phyloP scores from a whole-genome alignment of 1,140 invertebrate genomes.

The Drosophila albomicans region DNA sequence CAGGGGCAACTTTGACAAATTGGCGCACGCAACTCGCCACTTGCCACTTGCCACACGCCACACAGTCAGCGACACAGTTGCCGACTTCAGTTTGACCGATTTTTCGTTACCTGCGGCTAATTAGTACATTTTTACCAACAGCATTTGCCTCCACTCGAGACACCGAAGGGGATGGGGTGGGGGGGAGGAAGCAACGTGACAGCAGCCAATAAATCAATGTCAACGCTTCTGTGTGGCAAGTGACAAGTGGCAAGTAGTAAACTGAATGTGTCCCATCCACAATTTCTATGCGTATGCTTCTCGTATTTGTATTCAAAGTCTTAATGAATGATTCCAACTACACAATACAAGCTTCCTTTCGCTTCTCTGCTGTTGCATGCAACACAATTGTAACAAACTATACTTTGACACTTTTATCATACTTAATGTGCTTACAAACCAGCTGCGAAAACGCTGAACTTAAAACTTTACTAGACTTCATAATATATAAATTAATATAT shows the following conservation, averaged over 20 bases:
- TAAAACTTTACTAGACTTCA: no score
- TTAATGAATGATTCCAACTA: constrained; percentile 2
- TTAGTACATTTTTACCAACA: constrained; percentile 64
- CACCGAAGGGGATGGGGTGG: no score
- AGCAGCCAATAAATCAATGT: constrained; percentile 73
- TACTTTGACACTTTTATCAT: no score
- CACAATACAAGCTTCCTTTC: background rate
- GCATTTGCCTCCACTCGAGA: constrained; percentile 2
- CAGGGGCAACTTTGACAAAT: constrained; percentile 69
- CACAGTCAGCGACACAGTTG: constrained; percentile 17
- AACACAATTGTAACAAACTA: background rate
- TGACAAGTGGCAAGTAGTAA: constrained; percentile 2
- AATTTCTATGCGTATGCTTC: background rate
- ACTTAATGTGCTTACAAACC: no score
- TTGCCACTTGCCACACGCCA: constrained; percentile 29
- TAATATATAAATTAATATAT: no score
- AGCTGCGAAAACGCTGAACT: no score
- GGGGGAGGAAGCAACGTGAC: constrained; percentile 3
- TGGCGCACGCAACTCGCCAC: constrained; percentile 52
- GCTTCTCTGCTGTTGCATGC: background rate
- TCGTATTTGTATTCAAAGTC: background rate
- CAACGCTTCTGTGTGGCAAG: constrained; percentile 35
- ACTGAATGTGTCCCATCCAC: constrained; percentile 6
- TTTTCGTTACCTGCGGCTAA: constrained; percentile 56
- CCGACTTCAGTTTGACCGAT: background rate